A percentile compares a stretch with the other conserved stretches of the same genome.
phyloP scores from a whole-genome alignment of 2,113 vertebrate genomes.

The Scytalopus superciliaris region DNA sequence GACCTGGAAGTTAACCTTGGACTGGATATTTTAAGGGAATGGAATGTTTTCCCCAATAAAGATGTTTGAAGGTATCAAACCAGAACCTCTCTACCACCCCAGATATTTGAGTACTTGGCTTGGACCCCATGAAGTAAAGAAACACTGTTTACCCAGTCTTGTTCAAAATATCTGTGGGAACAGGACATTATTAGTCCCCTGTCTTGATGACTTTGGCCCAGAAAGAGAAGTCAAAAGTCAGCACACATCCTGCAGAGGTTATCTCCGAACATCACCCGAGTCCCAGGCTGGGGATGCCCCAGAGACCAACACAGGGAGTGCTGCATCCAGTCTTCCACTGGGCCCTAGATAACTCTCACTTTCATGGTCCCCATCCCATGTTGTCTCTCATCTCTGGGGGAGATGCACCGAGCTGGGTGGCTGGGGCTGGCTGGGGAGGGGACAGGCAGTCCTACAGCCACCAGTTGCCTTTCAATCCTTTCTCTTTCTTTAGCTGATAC shows the following conservation, averaged over 20 bases:
- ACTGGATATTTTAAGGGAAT: neutral
- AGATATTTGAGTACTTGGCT: neutral
- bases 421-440: neutral
- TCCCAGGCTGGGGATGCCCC: neutral
- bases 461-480: neutral
- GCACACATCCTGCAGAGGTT: constrained; percentile 43
- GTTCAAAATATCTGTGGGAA: constrained; percentile 52
- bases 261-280: neutral
- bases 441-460: neutral
- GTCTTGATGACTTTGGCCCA: constrained; percentile 15
- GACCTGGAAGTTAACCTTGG: neutral
- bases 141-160: neutral
- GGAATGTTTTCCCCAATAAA: neutral
- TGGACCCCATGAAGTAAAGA: neutral
- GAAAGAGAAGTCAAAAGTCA: constrained; percentile 28
- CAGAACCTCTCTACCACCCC: neutral
- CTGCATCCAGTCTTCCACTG: neutral
- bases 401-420: rapidly evolving
- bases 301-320: neutral
- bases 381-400: neutral
- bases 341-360: neutral
- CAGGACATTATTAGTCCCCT: constrained; percentile 17
- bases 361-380: neutral
- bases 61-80: neutral
- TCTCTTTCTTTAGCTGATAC: neutral